Evolutionary conservation across 2,113 vertebrate species (phyloP).

Genomic region (Bambusicola thoracicus): DNA sequence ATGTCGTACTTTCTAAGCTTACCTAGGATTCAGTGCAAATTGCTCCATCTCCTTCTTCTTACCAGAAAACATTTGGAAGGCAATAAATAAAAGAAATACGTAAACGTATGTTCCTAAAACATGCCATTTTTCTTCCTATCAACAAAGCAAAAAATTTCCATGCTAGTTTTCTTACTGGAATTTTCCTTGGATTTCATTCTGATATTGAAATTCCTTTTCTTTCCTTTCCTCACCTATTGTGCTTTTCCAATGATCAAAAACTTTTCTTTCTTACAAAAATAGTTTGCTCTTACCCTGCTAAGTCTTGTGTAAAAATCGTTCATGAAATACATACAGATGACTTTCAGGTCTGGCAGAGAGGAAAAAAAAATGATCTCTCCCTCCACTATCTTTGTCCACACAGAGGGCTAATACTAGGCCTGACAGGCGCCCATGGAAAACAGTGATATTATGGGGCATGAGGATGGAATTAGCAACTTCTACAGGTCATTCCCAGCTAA

Average conservation of each 20-base stretch:
- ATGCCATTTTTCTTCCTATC: not conserved
- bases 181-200: not conserved
- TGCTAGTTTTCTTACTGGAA: not conserved
- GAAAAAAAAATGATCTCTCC: not conserved
- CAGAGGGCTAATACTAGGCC: not conserved
- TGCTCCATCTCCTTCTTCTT: not conserved
- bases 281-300: not conserved
- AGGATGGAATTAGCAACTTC: not conserved
- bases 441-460: accelerated
- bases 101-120: not conserved
- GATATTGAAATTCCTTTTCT: not conserved
- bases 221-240: not conserved
- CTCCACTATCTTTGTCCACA: not conserved
- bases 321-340: not conserved
- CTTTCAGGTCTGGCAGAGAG: not conserved
- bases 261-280: not conserved
- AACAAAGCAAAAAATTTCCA: not conserved
- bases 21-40: not conserved
- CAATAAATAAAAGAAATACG: not conserved
- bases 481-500: not conserved
- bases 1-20: not conserved
- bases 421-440: not conserved
- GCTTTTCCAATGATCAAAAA: not conserved
- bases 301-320: not conserved
- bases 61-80: not conserved